phyloP scores from a whole-genome alignment of 2,888 invertebrate species.

The Nephrotoma appendiculata region DNA sequence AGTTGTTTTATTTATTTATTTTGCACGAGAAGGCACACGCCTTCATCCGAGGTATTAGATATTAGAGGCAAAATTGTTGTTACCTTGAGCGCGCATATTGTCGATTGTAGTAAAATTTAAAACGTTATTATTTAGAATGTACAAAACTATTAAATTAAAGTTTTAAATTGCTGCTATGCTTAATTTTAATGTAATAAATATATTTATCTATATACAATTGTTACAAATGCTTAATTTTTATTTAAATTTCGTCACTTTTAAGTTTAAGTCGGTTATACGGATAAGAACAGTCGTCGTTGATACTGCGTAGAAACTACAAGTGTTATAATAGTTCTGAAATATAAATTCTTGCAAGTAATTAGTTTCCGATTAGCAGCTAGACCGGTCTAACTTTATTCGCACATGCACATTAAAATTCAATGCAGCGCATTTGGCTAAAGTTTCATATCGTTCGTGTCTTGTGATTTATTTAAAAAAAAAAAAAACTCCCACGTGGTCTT shows the following conservation, averaged over 20 bases:
- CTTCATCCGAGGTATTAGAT: background rate
- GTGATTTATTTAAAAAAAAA: background rate
- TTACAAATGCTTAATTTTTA: background rate
- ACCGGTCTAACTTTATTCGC: too few relatives aligned
- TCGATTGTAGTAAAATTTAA: background rate
- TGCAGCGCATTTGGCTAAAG: too few relatives aligned
- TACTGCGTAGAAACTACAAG: too few relatives aligned
- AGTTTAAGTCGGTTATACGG: too few relatives aligned
- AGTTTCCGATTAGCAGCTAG: too few relatives aligned
- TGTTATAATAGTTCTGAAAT: too few relatives aligned
- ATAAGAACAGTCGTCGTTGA: too few relatives aligned
- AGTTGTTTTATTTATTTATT: background rate
- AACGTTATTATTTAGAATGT: background rate
- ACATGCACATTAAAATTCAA: too few relatives aligned
- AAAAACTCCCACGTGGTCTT: background rate
- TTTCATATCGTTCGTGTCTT: too few relatives aligned
- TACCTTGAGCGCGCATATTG: background rate
- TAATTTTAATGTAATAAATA: background rate
- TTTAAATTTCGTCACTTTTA: background rate
- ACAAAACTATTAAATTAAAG: background rate
- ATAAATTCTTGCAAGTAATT: too few relatives aligned
- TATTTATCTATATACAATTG: background rate
- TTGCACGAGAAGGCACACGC: background rate
- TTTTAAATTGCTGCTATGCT: background rate
- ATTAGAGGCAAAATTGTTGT: background rate